Conservation (phyloP, 2,797 vertebrate genomes). For the Dipus sagitta region DNA sequence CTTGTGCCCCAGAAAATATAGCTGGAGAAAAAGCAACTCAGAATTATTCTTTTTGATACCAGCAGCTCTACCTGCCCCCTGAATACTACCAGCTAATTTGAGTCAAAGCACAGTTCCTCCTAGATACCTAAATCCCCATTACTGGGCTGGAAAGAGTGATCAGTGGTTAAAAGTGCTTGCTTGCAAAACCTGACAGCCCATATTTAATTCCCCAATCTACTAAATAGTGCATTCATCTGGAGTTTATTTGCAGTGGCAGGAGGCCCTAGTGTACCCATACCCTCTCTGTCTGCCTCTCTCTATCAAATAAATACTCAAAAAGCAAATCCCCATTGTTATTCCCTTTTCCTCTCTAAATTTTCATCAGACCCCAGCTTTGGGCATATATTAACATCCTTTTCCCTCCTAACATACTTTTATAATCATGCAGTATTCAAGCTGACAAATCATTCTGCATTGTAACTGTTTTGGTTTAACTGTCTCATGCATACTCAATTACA, state of each 20-base stretch:
- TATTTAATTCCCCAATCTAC: too few relatives aligned
- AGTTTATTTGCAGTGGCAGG: too few relatives aligned
- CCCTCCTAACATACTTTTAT: constrained; percentile 10
- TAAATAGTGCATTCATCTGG: too few relatives aligned
- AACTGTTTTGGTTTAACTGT: constrained; percentile 38
- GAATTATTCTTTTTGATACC: neutral
- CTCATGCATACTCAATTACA: neutral
- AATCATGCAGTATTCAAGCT: constrained; percentile 9
- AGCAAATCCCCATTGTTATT: neutral
- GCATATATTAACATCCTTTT: neutral
- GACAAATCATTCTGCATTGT: constrained; percentile 11
- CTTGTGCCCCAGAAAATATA: neutral
- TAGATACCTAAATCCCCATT: neutral
- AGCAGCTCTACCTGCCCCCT: neutral
- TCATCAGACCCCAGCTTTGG: neutral
- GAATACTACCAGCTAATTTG: neutral
- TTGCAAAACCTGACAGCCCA: too few relatives aligned
- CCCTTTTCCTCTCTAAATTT: neutral
- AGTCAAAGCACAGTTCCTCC: neutral
- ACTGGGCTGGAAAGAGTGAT: too few relatives aligned
- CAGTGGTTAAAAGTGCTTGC: too few relatives aligned
- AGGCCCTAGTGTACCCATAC: too few relatives aligned
- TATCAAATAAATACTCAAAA: too few relatives aligned
- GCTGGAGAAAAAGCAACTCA: neutral
- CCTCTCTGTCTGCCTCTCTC: too few relatives aligned